Percentiles rank a stretch among this genome's conserved stretches.
Evolutionary conservation across 2,113 vertebrate species (phyloP).

Genomic region (Dasyornis broadbenti): DNA sequence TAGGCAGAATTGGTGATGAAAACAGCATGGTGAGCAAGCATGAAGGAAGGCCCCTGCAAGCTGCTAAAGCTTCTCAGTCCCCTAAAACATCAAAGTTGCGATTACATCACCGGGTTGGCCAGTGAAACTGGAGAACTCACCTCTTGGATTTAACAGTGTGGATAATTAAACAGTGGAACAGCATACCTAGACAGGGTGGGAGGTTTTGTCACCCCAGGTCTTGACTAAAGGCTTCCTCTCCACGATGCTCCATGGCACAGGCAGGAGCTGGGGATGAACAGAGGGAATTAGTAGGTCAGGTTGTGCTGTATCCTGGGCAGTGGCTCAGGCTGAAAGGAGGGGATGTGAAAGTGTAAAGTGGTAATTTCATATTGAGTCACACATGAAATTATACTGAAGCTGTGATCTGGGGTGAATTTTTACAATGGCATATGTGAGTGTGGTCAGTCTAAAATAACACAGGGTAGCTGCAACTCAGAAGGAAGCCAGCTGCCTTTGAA

Average conservation of each 20-base stretch:
- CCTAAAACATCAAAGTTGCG: neutral
- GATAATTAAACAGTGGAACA: neutral
- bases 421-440: neutral
- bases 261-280: neutral
- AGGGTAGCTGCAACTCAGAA: neutral
- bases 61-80: neutral
- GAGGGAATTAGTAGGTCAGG: neutral
- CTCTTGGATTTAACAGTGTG: neutral
- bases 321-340: neutral
- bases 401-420: neutral
- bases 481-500: neutral
- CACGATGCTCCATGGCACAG: neutral
- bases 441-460: neutral
- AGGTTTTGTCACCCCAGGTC: slow-evolving; percentile 4
- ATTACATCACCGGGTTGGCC: neutral
- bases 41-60: neutral
- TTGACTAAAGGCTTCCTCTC: neutral
- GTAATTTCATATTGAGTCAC: slow-evolving; percentile 5
- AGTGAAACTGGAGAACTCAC: neutral
- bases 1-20: neutral
- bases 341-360: neutral
- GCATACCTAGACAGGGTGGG: slow-evolving; percentile 2
- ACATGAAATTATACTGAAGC: neutral
- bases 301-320: neutral
- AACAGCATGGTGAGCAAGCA: neutral